Base-by-base conservation (phyloP, 1,140 invertebrate genomes). In the Drosophila truncata region DNA sequence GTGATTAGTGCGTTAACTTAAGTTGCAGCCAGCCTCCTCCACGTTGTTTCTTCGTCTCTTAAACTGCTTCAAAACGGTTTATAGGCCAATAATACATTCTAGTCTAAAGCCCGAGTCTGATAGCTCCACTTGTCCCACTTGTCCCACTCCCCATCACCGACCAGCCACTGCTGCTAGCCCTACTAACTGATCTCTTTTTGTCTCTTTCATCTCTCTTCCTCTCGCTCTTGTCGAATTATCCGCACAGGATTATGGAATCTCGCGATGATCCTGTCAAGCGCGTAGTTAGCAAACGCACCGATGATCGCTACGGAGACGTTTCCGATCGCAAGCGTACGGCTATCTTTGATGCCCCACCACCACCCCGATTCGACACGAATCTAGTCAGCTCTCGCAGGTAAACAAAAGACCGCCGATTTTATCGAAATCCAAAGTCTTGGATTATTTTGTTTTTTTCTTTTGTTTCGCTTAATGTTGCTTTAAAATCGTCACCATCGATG, bases 261-360 rank as follows among this genome's bases (percentile, higher is more conserved):
- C 91, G 82, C 44, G 93, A 93, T n/a, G 93, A 94, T 78, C 93
- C 93, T 67, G 92, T 93, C 44, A 92, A 94, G 62, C 88, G 93
- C 59, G 81, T 91, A 11, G 78, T 85, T 35, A 85, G 78, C 42
- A 94, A 94, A 70, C 87, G 93, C 42, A 47, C 87, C 13, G 80
- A 90, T 64, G 91, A 93, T 82, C 91, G 93, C 37, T 93, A 93
- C 47, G 65, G 79, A 6, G 93, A 93, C 49, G 72, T 91, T 2
- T 31, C 92, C 7, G 93, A 94, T 55, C 91, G 93, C 20, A 94
- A 94, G 69, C 91, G 94, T 10, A 47, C 92, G 4, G 77, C 92
- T 18, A 93, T 93, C 14, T 94, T 93, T 78, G 94, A 94, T 66
- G 93, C 92, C n/a, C 92, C 93, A 42, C 92, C 93, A 18, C 92